Evolutionary conservation across 1,140 invertebrate genomes (phyloP).

Genomic region (Monochamus saltuarius): DNA sequence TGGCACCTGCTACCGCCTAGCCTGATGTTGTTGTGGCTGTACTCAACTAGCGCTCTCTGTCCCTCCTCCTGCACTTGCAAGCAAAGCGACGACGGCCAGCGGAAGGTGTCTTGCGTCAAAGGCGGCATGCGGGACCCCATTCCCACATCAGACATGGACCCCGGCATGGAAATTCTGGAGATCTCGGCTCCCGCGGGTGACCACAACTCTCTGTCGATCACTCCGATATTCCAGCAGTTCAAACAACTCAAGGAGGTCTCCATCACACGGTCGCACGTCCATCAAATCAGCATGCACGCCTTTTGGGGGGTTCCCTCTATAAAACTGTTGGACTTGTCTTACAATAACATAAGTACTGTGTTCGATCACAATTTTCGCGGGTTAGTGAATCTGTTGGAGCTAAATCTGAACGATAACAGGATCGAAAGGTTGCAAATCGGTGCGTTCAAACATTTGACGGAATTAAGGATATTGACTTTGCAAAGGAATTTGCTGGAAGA

Average conservation of each 20-base stretch:
- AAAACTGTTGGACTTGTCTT: constrained; percentile 66
- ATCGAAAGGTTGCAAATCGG: constrained; percentile 69
- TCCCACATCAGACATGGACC: constrained; percentile 63
- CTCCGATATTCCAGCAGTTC: constrained; percentile 70
- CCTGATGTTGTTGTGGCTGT: constrained; percentile 46
- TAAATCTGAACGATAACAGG: constrained; percentile 83
- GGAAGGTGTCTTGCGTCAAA: constrained; percentile 51
- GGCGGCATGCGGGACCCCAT: constrained; percentile 64
- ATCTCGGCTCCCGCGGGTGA: constrained; percentile 65
- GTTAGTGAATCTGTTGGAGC: constrained; percentile 74
- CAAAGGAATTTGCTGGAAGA: constrained; percentile 68
- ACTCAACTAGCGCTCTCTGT: constrained; percentile 49
- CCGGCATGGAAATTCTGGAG: constrained; percentile 64
- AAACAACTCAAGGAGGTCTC: constrained; percentile 69
- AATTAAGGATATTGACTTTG: constrained; percentile 67
- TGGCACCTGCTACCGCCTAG: constrained; percentile 41
- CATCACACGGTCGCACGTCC: constrained; percentile 72
- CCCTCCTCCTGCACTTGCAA: constrained; percentile 44
- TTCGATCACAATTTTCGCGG: constrained; percentile 82
- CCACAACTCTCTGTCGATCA: constrained; percentile 69
- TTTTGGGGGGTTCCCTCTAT: constrained; percentile 77
- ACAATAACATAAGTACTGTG: constrained; percentile 75
- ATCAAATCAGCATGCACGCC: constrained; percentile 74
- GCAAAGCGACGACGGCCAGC: constrained; percentile 40
- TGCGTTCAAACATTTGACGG: constrained; percentile 71